phyloP scores from a whole-genome alignment of 2,113 vertebrate genomes.

The Oncorhynchus gorbuscha region DNA sequence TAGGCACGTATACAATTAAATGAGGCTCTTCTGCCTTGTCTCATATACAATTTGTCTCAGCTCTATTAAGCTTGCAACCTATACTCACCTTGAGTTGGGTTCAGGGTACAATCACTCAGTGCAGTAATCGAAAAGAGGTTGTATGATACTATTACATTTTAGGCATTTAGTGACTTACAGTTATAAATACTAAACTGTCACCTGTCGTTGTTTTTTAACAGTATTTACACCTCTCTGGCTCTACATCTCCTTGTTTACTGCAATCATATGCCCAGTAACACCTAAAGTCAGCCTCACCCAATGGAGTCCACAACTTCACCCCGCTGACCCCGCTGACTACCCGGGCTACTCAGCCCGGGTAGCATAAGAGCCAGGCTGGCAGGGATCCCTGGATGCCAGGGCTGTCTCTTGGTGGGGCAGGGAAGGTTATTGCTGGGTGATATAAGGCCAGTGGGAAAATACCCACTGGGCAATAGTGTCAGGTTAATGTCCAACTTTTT shows the following conservation, averaged over 20 bases:
- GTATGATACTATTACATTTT: no score
- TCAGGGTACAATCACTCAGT: neutral
- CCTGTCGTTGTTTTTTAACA: no score
- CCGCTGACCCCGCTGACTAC: no score
- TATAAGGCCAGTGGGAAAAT: neutral
- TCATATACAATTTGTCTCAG: neutral
- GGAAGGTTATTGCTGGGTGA: constrained; percentile 8
- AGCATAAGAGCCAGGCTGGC: constrained; percentile 22
- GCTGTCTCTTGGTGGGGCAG: constrained; percentile 11
- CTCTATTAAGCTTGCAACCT: neutral
- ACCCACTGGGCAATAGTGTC: neutral
- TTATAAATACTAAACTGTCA: no score
- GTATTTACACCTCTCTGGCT: no score
- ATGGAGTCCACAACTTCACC: neutral
- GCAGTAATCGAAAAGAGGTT: neutral
- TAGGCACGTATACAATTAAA: constrained; percentile 32
- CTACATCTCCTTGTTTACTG: no score
- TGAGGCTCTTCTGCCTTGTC: neutral
- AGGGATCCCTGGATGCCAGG: constrained; percentile 14
- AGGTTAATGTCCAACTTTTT: no score
- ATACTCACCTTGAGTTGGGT: neutral
- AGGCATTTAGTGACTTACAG: no score
- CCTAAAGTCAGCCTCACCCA: no score
- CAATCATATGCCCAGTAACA: no score
- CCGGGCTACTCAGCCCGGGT: no score